Evolutionary conservation across 2,113 vertebrate genomes (phyloP).

Genomic region (Numenius arquata): DNA sequence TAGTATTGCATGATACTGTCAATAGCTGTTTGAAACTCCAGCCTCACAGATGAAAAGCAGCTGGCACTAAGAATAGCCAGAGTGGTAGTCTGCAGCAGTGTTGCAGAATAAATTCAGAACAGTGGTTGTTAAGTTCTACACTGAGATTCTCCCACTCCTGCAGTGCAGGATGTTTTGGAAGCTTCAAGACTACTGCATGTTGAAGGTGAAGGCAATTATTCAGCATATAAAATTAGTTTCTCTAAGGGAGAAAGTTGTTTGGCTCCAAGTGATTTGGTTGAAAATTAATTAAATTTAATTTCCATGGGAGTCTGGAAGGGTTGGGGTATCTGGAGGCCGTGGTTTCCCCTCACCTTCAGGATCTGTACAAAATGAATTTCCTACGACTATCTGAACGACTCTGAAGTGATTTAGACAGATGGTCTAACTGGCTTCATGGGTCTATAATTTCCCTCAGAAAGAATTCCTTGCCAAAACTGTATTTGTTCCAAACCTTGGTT

Average conservation of each 20-base stretch:
- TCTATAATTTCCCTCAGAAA: constrained; percentile 36
- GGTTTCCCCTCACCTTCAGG: constrained; percentile 7
- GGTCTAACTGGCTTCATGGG: not conserved
- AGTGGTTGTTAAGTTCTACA: not conserved
- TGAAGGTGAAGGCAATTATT: not conserved
- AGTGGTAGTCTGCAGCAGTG: not conserved
- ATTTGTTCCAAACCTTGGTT: constrained; percentile 45
- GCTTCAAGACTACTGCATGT: not conserved
- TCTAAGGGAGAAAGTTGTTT: not conserved
- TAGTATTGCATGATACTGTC: not conserved
- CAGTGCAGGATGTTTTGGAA: not conserved
- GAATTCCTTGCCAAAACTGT: not conserved
- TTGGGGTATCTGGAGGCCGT: not conserved
- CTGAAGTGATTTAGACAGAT: constrained; percentile 39
- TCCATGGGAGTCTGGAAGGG: not conserved
- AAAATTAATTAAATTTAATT: constrained; percentile 3
- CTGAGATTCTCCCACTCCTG: not conserved
- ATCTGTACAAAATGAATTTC: constrained; percentile 25
- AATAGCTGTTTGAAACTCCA: constrained; percentile 18
- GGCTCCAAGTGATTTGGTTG: not conserved
- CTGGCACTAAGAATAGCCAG: not conserved
- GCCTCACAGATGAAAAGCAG: not conserved
- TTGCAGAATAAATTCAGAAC: not conserved
- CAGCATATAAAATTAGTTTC: not conserved
- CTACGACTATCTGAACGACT: constrained; percentile 9